phyloP scores from a whole-genome alignment of 2,888 invertebrate species.

The Thyatira batis region DNA sequence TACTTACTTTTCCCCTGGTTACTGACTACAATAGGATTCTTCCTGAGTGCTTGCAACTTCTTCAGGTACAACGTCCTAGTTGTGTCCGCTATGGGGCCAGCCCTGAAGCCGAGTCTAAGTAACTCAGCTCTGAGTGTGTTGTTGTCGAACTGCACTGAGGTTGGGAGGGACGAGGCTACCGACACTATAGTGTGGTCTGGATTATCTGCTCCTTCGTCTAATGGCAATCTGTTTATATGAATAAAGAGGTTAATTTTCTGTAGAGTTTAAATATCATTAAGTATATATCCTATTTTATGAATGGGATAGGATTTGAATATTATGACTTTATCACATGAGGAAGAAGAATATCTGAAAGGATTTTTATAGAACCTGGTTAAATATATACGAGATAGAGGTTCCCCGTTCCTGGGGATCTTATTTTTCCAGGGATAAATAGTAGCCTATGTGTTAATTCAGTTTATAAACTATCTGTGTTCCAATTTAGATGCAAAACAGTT shows the following conservation, averaged over 20 bases:
- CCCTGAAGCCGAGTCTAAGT: constrained; percentile 84
- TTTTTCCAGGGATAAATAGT: too few species aligned
- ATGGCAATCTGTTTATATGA: constrained; percentile 49
- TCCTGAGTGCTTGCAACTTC: constrained; percentile 84
- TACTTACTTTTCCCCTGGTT: constrained; percentile 54
- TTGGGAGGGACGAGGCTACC: constrained; percentile 80
- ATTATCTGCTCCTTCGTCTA: constrained; percentile 56
- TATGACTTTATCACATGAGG: too few species aligned
- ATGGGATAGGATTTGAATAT: too few species aligned
- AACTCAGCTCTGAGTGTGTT: constrained; percentile 85
- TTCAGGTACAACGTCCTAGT: constrained; percentile 90
- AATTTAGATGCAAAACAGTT: too few species aligned
- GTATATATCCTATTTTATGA: too few species aligned
- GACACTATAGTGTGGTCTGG: constrained; percentile 68
- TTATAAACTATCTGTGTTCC: too few species aligned
- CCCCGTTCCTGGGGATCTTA: too few species aligned
- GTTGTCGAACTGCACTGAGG: constrained; percentile 85
- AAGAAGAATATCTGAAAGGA: too few species aligned
- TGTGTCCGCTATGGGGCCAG: constrained; percentile 90
- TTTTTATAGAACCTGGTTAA: too few species aligned
- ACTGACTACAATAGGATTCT: constrained; percentile 43
- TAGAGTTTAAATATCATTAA: too few species aligned
- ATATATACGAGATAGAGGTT: too few species aligned
- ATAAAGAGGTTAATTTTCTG: neutral
- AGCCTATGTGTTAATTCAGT: too few species aligned